A percentile compares a stretch with the other conserved stretches of the same genome.
Conservation (phyloP, 2,113 vertebrate genomes). For the Psittacus erithacus region DNA sequence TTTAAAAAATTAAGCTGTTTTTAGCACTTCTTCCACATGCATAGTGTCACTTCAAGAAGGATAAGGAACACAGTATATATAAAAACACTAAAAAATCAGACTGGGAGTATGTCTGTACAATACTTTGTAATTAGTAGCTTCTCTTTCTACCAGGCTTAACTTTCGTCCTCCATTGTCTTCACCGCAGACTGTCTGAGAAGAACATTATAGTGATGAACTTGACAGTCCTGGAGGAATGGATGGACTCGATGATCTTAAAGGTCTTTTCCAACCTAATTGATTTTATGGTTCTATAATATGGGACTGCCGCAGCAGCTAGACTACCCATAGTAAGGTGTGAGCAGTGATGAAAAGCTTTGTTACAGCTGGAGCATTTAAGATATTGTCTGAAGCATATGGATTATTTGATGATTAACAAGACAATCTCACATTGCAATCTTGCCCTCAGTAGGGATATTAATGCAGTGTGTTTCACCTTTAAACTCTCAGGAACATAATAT, state of each 20-base stretch:
- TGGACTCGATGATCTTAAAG: no score
- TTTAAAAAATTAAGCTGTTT: constrained; percentile 27
- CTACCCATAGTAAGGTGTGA: background rate
- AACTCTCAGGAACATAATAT: background rate
- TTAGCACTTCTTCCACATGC: background rate
- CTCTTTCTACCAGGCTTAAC: background rate
- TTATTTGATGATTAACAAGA: constrained; percentile 5
- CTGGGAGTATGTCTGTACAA: background rate
- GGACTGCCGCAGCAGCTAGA: background rate
- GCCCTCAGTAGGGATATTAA: background rate
- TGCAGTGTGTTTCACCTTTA: background rate
- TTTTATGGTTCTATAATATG: background rate
- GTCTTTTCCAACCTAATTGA: background rate
- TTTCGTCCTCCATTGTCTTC: background rate
- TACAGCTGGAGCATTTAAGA: background rate
- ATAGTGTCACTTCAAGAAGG: background rate
- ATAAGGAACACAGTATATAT: background rate
- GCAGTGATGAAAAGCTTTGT: background rate
- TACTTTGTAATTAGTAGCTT: background rate
- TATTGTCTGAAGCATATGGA: background rate
- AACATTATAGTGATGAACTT: background rate
- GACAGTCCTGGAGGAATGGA: no score
- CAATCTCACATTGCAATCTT: background rate
- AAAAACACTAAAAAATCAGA: background rate
- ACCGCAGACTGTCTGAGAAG: background rate